phyloP scores from a whole-genome alignment of 2,797 vertebrate genomes.

The Lateolabrax maculatus region DNA sequence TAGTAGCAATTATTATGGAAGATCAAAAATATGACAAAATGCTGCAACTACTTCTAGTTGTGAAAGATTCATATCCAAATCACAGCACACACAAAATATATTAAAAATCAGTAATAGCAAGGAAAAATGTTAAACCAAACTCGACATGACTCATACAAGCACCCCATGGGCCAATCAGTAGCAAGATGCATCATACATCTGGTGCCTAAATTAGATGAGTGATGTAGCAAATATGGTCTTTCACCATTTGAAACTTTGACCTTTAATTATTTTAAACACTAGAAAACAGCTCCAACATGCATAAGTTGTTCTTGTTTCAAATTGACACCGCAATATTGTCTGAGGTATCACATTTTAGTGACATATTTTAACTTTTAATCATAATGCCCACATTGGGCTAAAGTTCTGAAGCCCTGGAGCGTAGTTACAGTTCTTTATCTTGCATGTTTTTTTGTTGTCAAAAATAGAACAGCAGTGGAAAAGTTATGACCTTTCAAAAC shows the following conservation, averaged over 20 bases:
- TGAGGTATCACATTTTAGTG: neutral
- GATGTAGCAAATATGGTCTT: slow-evolving; percentile 15
- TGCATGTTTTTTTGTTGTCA: neutral
- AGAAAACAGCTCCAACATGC: slow-evolving; percentile 18
- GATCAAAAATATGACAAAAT: slow-evolving; percentile 7
- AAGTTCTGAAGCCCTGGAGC: neutral
- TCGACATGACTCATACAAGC: slow-evolving; percentile 11
- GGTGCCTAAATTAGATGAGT: slow-evolving; percentile 24
- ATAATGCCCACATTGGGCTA: neutral
- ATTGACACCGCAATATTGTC: neutral
- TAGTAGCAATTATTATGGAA: slow-evolving; percentile 3
- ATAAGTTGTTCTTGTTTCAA: neutral
- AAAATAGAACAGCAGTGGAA: neutral
- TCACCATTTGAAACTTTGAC: slow-evolving; percentile 16
- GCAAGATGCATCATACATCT: slow-evolving; percentile 22
- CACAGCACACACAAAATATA: neutral
- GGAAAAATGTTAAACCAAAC: slow-evolving; percentile 9
- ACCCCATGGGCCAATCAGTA: neutral
- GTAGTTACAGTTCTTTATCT: neutral
- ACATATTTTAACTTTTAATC: neutral
- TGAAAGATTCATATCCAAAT: neutral
- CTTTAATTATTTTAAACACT: slow-evolving; percentile 31
- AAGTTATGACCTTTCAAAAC: slow-evolving; percentile 5
- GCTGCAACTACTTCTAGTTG: neutral
- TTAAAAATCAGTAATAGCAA: slow-evolving; percentile 1